A percentile compares a stretch with the other conserved stretches of the same genome.
These are phyloP conservation scores for Bucorvus abyssinicus DNA, from an alignment of 2,797 vertebrate genomes.

Conservation along the genomic window DNA sequence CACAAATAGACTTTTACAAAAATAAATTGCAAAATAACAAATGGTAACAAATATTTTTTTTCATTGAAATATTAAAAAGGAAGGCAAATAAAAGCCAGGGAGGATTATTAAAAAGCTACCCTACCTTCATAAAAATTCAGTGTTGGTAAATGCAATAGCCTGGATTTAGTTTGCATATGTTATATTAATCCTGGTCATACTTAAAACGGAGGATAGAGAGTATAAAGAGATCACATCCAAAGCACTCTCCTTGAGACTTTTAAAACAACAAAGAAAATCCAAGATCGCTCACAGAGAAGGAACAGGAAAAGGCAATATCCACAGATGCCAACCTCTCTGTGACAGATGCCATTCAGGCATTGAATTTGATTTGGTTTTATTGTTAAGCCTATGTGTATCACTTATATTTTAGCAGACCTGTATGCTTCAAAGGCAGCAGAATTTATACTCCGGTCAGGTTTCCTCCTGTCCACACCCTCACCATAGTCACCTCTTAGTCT, in stretches of 20 bases:
- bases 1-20: slow-evolving; percentile 51
- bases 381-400: neutral
- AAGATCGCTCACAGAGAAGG: neutral
- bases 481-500: neutral
- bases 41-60: slow-evolving; percentile 27
- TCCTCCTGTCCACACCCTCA: neutral
- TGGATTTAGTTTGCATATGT: slow-evolving; percentile 53
- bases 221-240: slow-evolving; percentile 24
- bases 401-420: neutral
- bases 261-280: neutral
- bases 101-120: slow-evolving; percentile 57
- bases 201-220: neutral
- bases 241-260: neutral
- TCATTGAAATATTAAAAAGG: slow-evolving; percentile 50
- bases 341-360: neutral
- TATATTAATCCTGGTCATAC: slow-evolving; percentile 52
- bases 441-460: neutral
- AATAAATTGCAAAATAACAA: slow-evolving; percentile 62
- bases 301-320: neutral
- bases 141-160: slow-evolving; percentile 45
- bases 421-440: neutral
- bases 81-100: slow-evolving; percentile 45
- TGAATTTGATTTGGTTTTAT: neutral
- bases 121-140: slow-evolving; percentile 58
- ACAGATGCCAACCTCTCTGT: neutral